Conservation (phyloP, 2,797 vertebrate species). For the Neomorphus geoffroyi region DNA sequence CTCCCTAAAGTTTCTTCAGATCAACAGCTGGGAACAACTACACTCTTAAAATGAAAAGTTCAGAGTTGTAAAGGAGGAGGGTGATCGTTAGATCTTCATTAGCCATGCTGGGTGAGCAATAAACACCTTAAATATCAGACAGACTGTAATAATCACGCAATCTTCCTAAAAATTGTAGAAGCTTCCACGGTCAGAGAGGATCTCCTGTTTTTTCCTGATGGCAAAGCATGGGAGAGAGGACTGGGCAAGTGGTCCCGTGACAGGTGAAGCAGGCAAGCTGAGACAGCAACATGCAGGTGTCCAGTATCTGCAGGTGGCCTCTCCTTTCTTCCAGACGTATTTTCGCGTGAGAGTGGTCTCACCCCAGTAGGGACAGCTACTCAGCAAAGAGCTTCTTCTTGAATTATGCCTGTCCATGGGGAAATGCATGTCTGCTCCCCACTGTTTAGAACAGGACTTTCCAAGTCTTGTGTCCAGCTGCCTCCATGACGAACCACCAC, state of each 20-base stretch:
- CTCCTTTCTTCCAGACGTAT: neutral
- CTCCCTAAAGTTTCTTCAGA: neutral
- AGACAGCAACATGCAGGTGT: neutral
- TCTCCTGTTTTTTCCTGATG: neutral
- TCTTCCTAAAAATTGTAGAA: neutral
- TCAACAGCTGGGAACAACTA: neutral
- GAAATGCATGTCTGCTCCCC: neutral
- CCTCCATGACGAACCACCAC: fast-evolving
- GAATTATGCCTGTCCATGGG: neutral
- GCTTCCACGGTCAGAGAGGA: neutral
- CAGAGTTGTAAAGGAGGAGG: neutral
- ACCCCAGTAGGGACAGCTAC: neutral
- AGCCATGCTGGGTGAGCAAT: neutral
- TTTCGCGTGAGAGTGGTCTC: neutral
- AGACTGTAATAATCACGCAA: neutral
- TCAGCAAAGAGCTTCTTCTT: neutral
- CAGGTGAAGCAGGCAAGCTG: neutral
- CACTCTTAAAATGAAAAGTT: neutral
- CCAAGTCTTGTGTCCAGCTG: neutral
- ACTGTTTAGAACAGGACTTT: neutral
- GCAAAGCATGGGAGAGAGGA: neutral
- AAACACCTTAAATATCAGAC: neutral
- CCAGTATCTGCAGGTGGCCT: neutral
- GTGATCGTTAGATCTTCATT: neutral
- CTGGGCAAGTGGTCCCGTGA: neutral